Base-by-base conservation (phyloP, 2,888 invertebrate species). In the Mimachlamys varia region DNA sequence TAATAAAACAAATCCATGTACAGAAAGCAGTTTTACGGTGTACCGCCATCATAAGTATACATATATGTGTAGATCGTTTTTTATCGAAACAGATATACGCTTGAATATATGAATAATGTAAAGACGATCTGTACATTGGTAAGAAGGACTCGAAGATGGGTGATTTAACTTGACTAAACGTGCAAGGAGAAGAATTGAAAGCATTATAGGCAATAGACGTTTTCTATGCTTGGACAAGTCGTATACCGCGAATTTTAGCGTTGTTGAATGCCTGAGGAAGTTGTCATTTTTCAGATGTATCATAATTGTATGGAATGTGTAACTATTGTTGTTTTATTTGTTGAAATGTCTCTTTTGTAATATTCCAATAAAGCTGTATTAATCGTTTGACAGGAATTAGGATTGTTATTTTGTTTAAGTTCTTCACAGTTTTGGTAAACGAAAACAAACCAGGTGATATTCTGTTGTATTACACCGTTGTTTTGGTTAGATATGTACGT, bases 61-160 rank as follows among this genome's bases (percentile, higher is more conserved):
- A 76, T 76, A 33, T 33, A 33, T 76, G 13, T 76, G 76, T 76
- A 76, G 33, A 76, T 76, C 33, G 12, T 33, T 27, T 76, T 76
- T 76, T 76, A 13, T 10, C 2, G 33, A 12, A 76, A 15, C 33
- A 0, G 27, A 76, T 33, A 76, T 76, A 76, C 15, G 13, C 76
- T 33, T 76, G 76, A 76, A 76, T 76, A 76, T 22, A 76, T 76
- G 76, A 76, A 76, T 76, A 33, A 76, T 76, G 76, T 33, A 17
- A 76, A 33, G 10, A n/a, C 1, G 22, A 62, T n/a, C 33, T 76
- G 27, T 27, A 76, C 76, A 27, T 33, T 27, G 27, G 17, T 27
- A 33, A 33, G 33, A 10, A 76, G 27, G 13, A 15, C 27, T 33
- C 33, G 19, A 2, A 76, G 22, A 76, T 76, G 10, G 76, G 76